A percentile compares a stretch with the other conserved stretches of the same genome.
Evolutionary conservation across 1,140 invertebrate species (phyloP).

Genomic region (Thalassaphorura encarpata): DNA sequence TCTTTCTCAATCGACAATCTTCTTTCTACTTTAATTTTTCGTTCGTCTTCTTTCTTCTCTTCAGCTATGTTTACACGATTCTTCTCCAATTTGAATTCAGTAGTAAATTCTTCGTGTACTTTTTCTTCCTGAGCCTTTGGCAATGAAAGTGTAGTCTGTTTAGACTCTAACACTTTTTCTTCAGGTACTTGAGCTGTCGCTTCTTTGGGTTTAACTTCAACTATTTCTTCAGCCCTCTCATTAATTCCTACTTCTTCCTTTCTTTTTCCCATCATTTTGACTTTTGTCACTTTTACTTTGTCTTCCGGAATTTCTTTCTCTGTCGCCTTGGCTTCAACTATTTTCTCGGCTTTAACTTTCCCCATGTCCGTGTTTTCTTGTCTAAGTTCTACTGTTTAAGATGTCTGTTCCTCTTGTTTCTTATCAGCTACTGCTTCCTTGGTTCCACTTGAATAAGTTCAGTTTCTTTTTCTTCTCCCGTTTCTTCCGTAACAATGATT

Average conservation of each 20-base stretch:
- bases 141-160: background rate
- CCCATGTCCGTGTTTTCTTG: background rate
- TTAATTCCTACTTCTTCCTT: background rate
- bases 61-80: background rate
- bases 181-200: background rate
- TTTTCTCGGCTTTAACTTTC: background rate
- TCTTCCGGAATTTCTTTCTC: slow-evolving; percentile 4
- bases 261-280: background rate
- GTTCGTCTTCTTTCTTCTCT: background rate
- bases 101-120: background rate
- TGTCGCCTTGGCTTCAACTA: background rate
- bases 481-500: too few species aligned
- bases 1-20: background rate
- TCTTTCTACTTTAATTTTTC: background rate
- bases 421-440: too few species aligned
- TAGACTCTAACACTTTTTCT: background rate
- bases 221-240: slow-evolving; percentile 2
- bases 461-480: too few species aligned
- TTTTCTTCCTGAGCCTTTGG: slow-evolving; percentile 8
- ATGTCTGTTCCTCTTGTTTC: background rate
- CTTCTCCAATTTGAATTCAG: background rate
- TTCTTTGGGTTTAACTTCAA: background rate
- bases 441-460: too few species aligned
- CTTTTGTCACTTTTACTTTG: slow-evolving; percentile 2
- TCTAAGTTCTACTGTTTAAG: background rate